These are phyloP conservation scores for Brachionus koreanus DNA, from an alignment of 1,140 invertebrate genomes.

Conservation along the genomic window DNA sequence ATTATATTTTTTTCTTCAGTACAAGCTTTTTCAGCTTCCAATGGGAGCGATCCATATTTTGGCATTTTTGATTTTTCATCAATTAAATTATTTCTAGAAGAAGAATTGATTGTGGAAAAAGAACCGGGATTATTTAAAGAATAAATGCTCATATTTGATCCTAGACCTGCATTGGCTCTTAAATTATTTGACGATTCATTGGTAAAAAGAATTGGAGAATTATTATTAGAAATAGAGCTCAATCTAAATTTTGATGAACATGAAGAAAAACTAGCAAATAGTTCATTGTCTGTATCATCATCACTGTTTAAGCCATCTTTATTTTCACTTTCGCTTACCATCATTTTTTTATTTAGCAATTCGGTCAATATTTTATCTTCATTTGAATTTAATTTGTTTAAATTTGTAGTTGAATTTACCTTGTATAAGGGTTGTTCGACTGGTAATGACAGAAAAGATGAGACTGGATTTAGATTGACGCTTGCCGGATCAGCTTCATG, in stretches of 20 bases:
- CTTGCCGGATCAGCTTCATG: not conserved
- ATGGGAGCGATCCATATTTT: not conserved
- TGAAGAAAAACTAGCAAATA: constrained; percentile 77
- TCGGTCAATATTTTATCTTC: constrained; percentile 21
- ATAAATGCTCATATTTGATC: constrained; percentile 2
- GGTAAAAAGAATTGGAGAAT: constrained; percentile 47
- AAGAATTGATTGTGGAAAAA: not conserved
- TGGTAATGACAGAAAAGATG: not conserved
- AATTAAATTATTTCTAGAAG: not conserved
- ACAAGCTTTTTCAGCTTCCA: not conserved
- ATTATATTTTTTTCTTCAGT: not conserved
- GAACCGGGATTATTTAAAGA: constrained; percentile 6
- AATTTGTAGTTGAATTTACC: constrained; percentile 68
- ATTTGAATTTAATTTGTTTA: constrained; percentile 63
- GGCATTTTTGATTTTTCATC: not conserved
- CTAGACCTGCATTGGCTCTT: not conserved
- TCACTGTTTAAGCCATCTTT: constrained; percentile 13
- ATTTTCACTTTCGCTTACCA: constrained; percentile 59
- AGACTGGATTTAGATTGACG: not conserved
- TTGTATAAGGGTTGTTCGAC: constrained; percentile 61
- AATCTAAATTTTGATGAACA: constrained; percentile 79
- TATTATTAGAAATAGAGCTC: constrained; percentile 55
- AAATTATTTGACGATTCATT: not conserved
- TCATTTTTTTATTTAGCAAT: constrained; percentile 29
- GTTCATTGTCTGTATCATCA: constrained; percentile 55